Evolutionary conservation across 2,797 vertebrate genomes (phyloP).

Genomic region (Ptychadena robeensis): DNA sequence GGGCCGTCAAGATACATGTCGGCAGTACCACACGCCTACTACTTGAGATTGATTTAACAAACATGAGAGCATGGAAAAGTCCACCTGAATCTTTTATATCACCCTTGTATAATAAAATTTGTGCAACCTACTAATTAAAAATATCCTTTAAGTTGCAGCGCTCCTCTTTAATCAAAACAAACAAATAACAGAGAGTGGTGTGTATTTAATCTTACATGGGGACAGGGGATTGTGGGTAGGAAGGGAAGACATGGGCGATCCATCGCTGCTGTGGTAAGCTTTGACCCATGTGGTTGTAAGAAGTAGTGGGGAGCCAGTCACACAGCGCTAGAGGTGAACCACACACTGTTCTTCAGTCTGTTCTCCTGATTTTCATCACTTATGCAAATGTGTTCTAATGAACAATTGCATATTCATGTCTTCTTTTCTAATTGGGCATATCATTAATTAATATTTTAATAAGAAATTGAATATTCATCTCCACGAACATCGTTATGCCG

Average conservation of each 20-base stretch:
- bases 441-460: conserved; percentile 51
- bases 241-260: not conserved
- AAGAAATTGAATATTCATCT: conserved; percentile 38
- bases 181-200: not conserved
- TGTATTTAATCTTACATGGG: not conserved
- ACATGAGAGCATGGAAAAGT: too few species aligned
- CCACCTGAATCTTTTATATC: too few species aligned
- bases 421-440: conserved; percentile 46
- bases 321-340: conserved; percentile 16
- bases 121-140: too few species aligned
- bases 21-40: too few species aligned
- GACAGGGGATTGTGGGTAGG: not conserved
- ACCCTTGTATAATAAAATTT: too few species aligned
- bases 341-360: conserved; percentile 29
- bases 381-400: conserved; percentile 50
- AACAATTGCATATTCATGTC: conserved; percentile 50
- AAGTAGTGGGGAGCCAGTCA: conserved; percentile 14
- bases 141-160: too few species aligned
- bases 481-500: conserved; percentile 37
- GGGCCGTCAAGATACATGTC: too few species aligned
- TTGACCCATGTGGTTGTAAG: not conserved
- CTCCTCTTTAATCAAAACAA: not conserved
- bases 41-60: too few species aligned
- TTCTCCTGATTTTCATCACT: conserved; percentile 36
- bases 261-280: not conserved